Percentiles rank a stretch among this genome's conserved stretches.
phyloP scores from a whole-genome alignment of 2,113 vertebrate genomes.

The Sisor rabdophorus region DNA sequence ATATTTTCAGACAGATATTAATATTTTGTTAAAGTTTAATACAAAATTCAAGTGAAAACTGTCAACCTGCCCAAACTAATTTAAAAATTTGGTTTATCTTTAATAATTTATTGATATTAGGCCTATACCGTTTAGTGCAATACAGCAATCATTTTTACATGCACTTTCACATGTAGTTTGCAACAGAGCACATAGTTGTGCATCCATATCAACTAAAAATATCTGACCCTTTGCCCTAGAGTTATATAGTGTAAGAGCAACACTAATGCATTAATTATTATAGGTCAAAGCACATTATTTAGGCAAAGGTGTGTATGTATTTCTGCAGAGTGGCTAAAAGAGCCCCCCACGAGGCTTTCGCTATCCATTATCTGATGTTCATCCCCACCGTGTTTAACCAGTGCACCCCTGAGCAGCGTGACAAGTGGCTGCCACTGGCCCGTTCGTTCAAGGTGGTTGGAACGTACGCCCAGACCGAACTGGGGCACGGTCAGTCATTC shows the following conservation, averaged over 20 bases:
- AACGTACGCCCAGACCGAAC: conserved; percentile 94
- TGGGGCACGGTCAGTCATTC: conserved; percentile 94
- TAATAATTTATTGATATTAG: no score
- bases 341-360: conserved; percentile 64
- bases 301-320: conserved; percentile 38
- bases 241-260: not conserved
- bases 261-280: not conserved
- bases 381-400: conserved; percentile 77
- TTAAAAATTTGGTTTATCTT: no score
- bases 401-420: conserved; percentile 78
- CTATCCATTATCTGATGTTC: conserved; percentile 89
- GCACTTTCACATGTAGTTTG: not conserved
- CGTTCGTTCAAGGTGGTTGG: conserved; percentile 75
- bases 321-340: conserved; percentile 54
- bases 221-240: not conserved
- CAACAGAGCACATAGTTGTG: not conserved
- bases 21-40: no score
- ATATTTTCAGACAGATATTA: no score
- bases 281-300: not conserved
- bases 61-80: no score
- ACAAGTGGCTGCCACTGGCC: conserved; percentile 82
- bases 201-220: not conserved
- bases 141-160: no score
- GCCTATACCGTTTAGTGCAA: no score
- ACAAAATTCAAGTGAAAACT: no score